Base-by-base conservation (phyloP, 2,113 vertebrate species). In the Oenanthe oenanthe region DNA sequence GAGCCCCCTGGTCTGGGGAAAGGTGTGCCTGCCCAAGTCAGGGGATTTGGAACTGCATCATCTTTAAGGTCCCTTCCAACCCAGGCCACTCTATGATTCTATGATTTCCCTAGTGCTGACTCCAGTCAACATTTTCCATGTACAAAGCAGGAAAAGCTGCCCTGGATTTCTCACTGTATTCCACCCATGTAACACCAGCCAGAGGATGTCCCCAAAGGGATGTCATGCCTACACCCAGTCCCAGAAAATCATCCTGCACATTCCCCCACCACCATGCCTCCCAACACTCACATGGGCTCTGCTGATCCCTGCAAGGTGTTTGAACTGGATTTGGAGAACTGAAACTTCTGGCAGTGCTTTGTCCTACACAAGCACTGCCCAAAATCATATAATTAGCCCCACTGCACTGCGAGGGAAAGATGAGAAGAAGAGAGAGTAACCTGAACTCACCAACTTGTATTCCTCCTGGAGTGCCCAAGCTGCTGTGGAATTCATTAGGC, bases 401-500 rank as follows among this genome's bases (percentile, higher is more conserved):
- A 57, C 0, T 84, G 56, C 12, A 38, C 29, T 70, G n/a, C 32
- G 17, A 54, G 17, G 42, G 72, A 57, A 67, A 42, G n/a, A 34
- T 2, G 5, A 53, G 15, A 20, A 77, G 56, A 9, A 88, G 12
- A 12, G 20, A n/a, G 29, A 65, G 22, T 58, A 87, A 53, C 63
- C 72, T 76, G 84, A 29, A 92, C 72, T 89, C 84, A 91, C 43
- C 26, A 70, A 84, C 47, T 95, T 65, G 40, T 92, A 70, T 60
- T 96, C 96, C 83, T 85, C 76, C 38, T 42, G 10, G 28, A 71
- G 56, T 93, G 53, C 73, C 65, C 70, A 85, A 36, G 80, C n/a
- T 77, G 8, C 85, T 71, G 61, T 85, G 93, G 92, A 92, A 38
- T 92, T 92, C 88, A 85, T 89, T 86, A 72, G 19, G 4, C 42